A percentile compares a stretch with the other conserved stretches of the same genome.
Conservation (phyloP, 2,113 vertebrate genomes). For the Sialia sialis region DNA sequence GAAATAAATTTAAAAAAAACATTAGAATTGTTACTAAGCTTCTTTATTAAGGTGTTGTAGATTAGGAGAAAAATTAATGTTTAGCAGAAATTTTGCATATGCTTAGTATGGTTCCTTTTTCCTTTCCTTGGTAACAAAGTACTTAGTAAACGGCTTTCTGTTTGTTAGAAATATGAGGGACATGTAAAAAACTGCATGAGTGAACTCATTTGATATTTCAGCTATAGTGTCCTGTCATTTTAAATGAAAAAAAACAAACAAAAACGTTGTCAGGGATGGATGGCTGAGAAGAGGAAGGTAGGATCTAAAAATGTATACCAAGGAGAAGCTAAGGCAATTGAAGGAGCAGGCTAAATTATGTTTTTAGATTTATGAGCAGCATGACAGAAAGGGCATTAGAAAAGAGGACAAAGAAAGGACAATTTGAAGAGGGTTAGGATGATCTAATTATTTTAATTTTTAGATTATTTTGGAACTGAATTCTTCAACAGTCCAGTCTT, state of each 20-base stretch:
- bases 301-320: background rate
- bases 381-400: background rate
- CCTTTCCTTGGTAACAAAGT: background rate
- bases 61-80: background rate
- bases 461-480: background rate
- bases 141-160: background rate
- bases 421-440: background rate
- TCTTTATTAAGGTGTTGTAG: background rate
- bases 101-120: background rate
- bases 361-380: background rate
- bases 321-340: background rate
- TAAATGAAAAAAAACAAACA: background rate
- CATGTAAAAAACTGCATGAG: background rate
- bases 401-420: background rate
- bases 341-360: background rate
- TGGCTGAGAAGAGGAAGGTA: background rate
- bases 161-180: background rate
- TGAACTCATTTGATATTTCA: background rate
- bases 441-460: background rate
- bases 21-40: background rate
- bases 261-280: rapidly evolving
- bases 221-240: background rate
- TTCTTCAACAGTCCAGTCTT: background rate
- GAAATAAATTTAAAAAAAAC: background rate
- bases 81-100: background rate